Evolutionary conservation across 2,113 vertebrate genomes (phyloP).

Genomic region (Lasiurus borealis): DNA sequence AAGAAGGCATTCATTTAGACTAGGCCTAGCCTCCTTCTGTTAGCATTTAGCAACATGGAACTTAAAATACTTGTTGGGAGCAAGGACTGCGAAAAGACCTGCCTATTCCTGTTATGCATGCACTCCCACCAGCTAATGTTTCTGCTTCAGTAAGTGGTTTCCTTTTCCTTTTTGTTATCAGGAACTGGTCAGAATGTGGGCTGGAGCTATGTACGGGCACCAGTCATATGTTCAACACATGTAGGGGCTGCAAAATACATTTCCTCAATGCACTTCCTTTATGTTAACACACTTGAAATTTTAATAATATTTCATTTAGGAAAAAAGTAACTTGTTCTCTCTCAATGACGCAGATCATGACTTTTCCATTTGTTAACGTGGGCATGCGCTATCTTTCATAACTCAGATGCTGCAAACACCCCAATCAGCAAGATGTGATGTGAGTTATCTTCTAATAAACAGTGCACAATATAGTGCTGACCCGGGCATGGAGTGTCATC

Average conservation of each 20-base stretch:
- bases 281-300: conserved; percentile 26
- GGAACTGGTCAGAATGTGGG: background rate
- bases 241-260: conserved; percentile 59
- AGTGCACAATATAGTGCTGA: background rate
- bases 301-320: conserved; percentile 65
- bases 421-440: background rate
- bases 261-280: conserved; percentile 61
- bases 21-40: background rate
- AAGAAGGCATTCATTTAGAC: background rate
- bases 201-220: background rate
- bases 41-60: background rate
- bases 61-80: background rate
- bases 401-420: background rate
- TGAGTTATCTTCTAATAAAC: conserved; percentile 62
- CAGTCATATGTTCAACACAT: background rate
- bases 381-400: background rate
- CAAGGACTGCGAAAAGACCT: background rate
- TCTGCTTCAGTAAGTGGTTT: background rate
- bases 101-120: background rate
- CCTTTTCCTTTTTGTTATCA: background rate
- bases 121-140: background rate
- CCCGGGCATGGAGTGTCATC: background rate
- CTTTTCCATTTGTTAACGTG: conserved; percentile 41
- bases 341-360: conserved; percentile 68
- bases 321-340: conserved; percentile 18